Percentiles rank a stretch among this genome's conserved stretches.
Evolutionary conservation across 2,888 invertebrate species (phyloP).

Genomic region (Torymus tubicola): DNA sequence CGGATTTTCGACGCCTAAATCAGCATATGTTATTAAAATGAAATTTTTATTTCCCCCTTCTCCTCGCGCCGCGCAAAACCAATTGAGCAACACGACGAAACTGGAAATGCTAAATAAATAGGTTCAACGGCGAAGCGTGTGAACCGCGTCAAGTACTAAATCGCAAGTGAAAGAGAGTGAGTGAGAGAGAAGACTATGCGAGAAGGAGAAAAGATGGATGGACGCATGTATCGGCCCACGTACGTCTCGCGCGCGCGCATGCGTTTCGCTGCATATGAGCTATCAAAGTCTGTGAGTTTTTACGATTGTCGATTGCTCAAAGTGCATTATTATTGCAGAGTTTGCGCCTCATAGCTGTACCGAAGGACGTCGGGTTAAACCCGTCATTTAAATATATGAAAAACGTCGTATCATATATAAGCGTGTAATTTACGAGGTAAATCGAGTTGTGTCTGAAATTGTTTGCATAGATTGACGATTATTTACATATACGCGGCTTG

Average conservation of each 20-base stretch:
- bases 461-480: constrained; percentile 18
- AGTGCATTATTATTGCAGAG: constrained; percentile 36
- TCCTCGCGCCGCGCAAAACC: neutral
- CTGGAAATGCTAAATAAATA: constrained; percentile 54
- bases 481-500: constrained; percentile 24
- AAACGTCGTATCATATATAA: constrained; percentile 14
- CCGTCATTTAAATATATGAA: constrained; percentile 29
- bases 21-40: constrained; percentile 40
- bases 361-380: constrained; percentile 28
- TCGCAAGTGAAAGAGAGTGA: constrained; percentile 19
- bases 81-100: constrained; percentile 40
- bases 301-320: constrained; percentile 28
- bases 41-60: neutral
- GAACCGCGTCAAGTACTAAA: constrained; percentile 3
- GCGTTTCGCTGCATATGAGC: neutral
- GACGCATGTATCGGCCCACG: neutral
- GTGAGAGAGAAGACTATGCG: constrained; percentile 10
- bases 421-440: constrained; percentile 28
- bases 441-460: constrained; percentile 33
- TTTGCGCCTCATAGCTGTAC: neutral
- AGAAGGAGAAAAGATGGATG: constrained; percentile 40
- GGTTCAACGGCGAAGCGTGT: constrained; percentile 19
- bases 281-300: constrained; percentile 28
- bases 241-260: no score
- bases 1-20: constrained; percentile 21